Base-by-base conservation (phyloP, 2,888 invertebrate genomes). In the Drosophila tripunctata region DNA sequence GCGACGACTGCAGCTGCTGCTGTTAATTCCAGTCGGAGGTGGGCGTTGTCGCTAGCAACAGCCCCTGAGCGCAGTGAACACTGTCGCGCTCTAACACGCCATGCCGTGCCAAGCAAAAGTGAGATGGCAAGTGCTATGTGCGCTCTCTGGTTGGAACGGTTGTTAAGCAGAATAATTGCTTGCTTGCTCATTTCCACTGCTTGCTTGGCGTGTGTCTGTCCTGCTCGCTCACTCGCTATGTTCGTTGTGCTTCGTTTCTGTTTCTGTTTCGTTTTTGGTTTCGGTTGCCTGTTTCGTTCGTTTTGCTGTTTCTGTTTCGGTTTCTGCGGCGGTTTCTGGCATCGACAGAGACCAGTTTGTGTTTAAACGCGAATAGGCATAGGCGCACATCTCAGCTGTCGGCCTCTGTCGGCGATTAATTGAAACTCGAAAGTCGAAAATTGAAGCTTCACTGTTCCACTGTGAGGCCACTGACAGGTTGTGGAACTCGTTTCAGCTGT, bases 331-430 rank as follows among this genome's bases (percentile, higher is more conserved):
- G 51, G 60, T 47, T 58, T 45, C 60, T 66, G 70, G 56, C 65
- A 73, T 17, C 67, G 70, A 67, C 50, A 83, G 85, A 83, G 85
- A 89, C 89, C 87, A 91, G 91, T 91, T 89, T 88, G 89, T 89
- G 87, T 83, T 90, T 81, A 89, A 90, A 90, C 91, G 91, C 89
- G 91, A 89, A 84, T 88, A 85, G 87, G 89, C 88, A 84, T 86
- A 86, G 87, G 89, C 88, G 80, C 89, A 88, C 89, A 89, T 89
- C 90, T 86, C 52, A 57, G 51, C 51, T 41, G 50, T 64, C 70
- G 47, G 50, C 58, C 70, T 50, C 60, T 47, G 65, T 75, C 64
- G 57, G 63, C 66, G 52, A 55, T 31, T 71, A 58, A 27, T 27
- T 10, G 27, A 58, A 52, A 38, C 50, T 22, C 74, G 47, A n/a